phyloP scores from a whole-genome alignment of 2,797 vertebrate species.

The Falco naumanni region DNA sequence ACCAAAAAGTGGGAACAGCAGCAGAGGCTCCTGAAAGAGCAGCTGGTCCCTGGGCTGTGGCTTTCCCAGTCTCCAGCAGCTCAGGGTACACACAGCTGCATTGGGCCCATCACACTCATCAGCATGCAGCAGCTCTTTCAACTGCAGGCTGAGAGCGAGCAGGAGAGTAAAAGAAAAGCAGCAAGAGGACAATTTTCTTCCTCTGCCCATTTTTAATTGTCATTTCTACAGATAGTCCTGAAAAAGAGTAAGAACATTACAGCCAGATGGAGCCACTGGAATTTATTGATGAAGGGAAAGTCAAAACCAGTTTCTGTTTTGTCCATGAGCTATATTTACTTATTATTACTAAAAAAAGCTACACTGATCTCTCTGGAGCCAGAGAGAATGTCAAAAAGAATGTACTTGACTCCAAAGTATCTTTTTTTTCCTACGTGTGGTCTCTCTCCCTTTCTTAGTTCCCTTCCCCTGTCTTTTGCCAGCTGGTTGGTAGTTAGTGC shows the following conservation, averaged over 20 bases:
- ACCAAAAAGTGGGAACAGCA: neutral
- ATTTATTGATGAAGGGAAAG: neutral
- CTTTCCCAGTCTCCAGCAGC: neutral
- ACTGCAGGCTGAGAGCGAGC: neutral
- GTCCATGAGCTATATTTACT: neutral
- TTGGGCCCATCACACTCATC: neutral
- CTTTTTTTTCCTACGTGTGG: fast-evolving
- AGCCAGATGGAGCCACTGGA: neutral
- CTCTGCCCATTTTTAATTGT: conserved; percentile 37
- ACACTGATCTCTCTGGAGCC: neutral
- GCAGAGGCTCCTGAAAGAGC: neutral
- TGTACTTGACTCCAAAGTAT: neutral
- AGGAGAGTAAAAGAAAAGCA: conserved; percentile 33
- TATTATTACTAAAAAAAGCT: neutral
- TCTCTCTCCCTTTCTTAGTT: neutral
- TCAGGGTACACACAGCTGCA: neutral
- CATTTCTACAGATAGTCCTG: neutral
- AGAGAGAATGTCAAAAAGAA: neutral
- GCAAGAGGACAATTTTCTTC: conserved; percentile 21
- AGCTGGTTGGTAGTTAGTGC: conserved; percentile 1
- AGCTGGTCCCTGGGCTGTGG: neutral
- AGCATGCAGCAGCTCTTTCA: neutral
- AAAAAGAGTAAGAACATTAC: neutral
- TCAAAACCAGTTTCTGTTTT: neutral
- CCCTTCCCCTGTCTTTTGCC: neutral